Evolutionary conservation across 2,888 invertebrate genomes (phyloP), one percentile per base, ranked within the genome.

Genomic region (Eristalinus aeneus): DNA sequence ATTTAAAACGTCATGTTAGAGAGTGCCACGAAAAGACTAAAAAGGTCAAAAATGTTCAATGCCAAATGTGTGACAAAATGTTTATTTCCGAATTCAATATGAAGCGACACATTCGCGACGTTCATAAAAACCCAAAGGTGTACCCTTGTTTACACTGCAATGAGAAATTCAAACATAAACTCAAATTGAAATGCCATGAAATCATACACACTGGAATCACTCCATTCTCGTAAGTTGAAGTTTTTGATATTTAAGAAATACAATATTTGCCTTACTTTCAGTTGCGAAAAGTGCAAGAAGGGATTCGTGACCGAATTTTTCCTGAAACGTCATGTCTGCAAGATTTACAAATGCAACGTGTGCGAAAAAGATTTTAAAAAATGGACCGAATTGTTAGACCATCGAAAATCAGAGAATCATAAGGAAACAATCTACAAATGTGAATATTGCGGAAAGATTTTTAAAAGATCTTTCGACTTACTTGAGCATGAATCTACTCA

Each of bases 1-100:
- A 95, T 89, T 91, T 95, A 67, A 94, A 94, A 89, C 93, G 95
- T 0, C 95, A 95, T 88, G 89, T 93, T 61, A 92, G 93, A 61
- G 93, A 90, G 68, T 92, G 91, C 2, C 94, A 94, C 88, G 92
- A 93, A 87, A 91, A 92, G 5, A 36, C 53, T 1, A 81, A 85
- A 0, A 82, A 86, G 9, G 79, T 75, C 9, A 91, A 90, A 65
- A 89, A 88, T 11, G 73, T 91, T 0, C 88, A 89, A 9, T 93
- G 93, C 64, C 87, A 88, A 2, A 89, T 88, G 9, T 95, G 95
- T 88, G 88, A 91, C 34, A 93, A 94, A 89, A 91, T 90, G 75
- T 94, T 94, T 89, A 92, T 93, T 56, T 94, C 94, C 84, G 89
- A 92, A 0, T 93, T 94, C 87, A 95, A 94, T 89, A 92, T 95